phyloP scores from a whole-genome alignment of 37 sponge, comb jelly and placozoan species.

The Ianthella basta region DNA sequence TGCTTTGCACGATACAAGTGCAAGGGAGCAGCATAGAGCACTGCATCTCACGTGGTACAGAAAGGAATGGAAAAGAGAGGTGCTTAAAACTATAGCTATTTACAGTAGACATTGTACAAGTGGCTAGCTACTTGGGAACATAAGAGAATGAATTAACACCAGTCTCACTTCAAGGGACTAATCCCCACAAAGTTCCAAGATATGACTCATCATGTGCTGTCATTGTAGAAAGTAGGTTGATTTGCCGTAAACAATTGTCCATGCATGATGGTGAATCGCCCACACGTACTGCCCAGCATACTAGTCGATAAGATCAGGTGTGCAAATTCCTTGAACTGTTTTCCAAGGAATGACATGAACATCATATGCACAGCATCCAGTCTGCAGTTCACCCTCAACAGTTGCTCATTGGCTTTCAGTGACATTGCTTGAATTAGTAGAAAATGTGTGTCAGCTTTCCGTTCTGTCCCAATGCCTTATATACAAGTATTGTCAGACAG shows the following conservation, averaged over 20 bases:
- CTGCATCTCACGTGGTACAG: too few species aligned
- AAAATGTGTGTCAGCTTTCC: background rate
- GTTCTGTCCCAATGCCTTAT: background rate
- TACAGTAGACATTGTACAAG: too few species aligned
- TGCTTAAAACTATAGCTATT: too few species aligned
- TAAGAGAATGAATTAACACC: too few species aligned
- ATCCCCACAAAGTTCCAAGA: too few species aligned
- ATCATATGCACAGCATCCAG: background rate
- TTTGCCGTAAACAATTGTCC: background rate
- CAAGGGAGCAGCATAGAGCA: too few species aligned
- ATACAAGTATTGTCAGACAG: background rate
- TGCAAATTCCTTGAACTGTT: background rate
- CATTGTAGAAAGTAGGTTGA: too few species aligned
- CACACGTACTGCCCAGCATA: background rate
- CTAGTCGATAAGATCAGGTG: background rate
- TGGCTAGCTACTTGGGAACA: too few species aligned
- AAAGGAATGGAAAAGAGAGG: too few species aligned
- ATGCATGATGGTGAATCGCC: background rate
- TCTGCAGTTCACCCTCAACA: background rate
- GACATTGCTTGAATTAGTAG: background rate
- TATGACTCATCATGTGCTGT: too few species aligned
- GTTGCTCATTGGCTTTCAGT: background rate
- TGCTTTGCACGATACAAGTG: too few species aligned
- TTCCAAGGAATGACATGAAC: background rate
- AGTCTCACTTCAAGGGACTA: too few species aligned